Conservation (phyloP, 2,113 vertebrate species). For the Rhizomys pruinosus region DNA sequence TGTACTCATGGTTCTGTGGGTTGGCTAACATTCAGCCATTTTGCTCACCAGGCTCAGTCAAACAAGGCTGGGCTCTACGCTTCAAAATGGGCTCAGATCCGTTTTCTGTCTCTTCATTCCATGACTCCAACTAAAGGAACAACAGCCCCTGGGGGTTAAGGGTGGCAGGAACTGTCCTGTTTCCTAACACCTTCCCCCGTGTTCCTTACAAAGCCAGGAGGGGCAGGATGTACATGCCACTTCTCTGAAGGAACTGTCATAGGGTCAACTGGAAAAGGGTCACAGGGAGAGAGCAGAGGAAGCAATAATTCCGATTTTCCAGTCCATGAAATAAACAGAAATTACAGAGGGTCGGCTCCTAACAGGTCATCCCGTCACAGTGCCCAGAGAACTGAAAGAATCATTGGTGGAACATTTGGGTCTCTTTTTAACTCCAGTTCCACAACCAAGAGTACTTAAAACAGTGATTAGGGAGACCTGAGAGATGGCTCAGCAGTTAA, state of each 20-base stretch:
- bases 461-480: not conserved
- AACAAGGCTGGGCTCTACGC: conserved; percentile 28
- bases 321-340: not conserved
- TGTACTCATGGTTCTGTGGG: not conserved
- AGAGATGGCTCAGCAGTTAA: too few relatives aligned
- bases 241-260: not conserved
- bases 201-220: not conserved
- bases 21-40: conserved; percentile 38
- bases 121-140: not conserved
- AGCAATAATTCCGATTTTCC: not conserved
- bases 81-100: conserved; percentile 31
- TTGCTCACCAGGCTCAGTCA: not conserved
- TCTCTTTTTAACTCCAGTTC: not conserved
- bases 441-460: not conserved
- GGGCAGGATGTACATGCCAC: rapidly evolving
- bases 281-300: not conserved
- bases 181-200: not conserved
- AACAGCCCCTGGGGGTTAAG: not conserved
- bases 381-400: not conserved
- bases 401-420: not conserved
- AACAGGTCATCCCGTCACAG: not conserved
- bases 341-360: not conserved
- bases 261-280: not conserved
- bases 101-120: conserved; percentile 20
- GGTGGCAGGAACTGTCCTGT: not conserved